phyloP scores from a whole-genome alignment of 2,113 vertebrate species.

The Pristiophorus japonicus region DNA sequence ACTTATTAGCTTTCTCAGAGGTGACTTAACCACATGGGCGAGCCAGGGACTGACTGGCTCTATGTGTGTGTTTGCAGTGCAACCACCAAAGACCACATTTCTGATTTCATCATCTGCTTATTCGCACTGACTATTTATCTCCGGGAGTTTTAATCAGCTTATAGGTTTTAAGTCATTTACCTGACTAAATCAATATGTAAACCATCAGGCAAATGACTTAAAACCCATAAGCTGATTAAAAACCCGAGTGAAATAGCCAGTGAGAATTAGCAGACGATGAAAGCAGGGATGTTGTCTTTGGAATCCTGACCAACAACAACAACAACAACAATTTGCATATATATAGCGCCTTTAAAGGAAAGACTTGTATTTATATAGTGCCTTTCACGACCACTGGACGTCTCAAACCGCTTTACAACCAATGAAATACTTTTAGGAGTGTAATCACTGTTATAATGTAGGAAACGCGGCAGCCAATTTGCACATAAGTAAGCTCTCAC shows the following conservation, averaged over 20 bases:
- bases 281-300: neutral
- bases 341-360: no score
- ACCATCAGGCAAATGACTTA: neutral
- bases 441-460: no score
- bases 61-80: neutral
- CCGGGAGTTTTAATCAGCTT: neutral
- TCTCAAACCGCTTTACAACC: no score
- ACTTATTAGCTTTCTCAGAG: neutral
- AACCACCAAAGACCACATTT: neutral
- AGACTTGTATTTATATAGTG: no score
- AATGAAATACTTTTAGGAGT: no score
- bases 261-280: neutral
- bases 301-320: neutral
- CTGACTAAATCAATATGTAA: neutral
- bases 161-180: slow-evolving; percentile 3
- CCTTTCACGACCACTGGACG: no score
- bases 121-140: neutral
- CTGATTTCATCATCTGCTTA: neutral
- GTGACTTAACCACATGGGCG: neutral
- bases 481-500: no score
- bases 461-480: no score
- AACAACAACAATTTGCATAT: neutral
- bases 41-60: neutral
- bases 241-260: neutral
- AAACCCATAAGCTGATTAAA: slow-evolving; percentile 2